Conservation (phyloP, 2,797 vertebrate species). For the Hoplostethus mediterraneus region DNA sequence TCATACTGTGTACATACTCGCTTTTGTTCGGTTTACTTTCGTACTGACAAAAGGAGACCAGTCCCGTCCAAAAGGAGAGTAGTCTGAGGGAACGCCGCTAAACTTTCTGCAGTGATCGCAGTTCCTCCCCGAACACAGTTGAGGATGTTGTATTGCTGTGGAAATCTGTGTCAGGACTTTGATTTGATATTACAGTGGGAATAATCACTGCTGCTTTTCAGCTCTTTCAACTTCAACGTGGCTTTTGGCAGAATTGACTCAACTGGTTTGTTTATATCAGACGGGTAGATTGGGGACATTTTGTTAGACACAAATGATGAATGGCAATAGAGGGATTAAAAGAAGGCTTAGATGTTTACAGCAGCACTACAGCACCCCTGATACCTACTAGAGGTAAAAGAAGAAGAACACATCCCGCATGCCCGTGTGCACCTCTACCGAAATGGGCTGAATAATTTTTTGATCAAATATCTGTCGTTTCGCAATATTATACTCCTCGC, state of each 20-base stretch:
- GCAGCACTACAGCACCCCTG: neutral
- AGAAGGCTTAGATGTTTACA: neutral
- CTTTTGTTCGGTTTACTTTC: slow-evolving; percentile 25
- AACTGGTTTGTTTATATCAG: neutral
- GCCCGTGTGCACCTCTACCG: neutral
- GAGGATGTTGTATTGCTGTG: neutral
- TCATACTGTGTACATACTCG: slow-evolving; percentile 5
- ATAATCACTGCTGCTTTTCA: neutral
- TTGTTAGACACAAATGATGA: neutral
- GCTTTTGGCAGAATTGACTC: neutral
- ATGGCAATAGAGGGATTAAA: neutral
- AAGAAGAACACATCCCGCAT: neutral
- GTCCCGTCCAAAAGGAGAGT: slow-evolving; percentile 3
- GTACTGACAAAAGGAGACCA: neutral
- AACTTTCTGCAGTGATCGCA: slow-evolving; percentile 1
- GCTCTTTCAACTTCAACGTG: neutral
- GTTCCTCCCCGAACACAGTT: slow-evolving; percentile 2
- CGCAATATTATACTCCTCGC: neutral
- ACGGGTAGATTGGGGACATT: neutral
- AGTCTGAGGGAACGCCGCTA: slow-evolving; percentile 2
- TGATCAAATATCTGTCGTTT: slow-evolving; percentile 12
- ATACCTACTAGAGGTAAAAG: neutral
- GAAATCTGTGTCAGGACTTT: neutral
- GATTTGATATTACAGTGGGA: neutral
- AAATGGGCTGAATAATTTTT: slow-evolving; percentile 16